Conservation (phyloP, 2,113 vertebrate species). For the Anseranas semipalmata region DNA sequence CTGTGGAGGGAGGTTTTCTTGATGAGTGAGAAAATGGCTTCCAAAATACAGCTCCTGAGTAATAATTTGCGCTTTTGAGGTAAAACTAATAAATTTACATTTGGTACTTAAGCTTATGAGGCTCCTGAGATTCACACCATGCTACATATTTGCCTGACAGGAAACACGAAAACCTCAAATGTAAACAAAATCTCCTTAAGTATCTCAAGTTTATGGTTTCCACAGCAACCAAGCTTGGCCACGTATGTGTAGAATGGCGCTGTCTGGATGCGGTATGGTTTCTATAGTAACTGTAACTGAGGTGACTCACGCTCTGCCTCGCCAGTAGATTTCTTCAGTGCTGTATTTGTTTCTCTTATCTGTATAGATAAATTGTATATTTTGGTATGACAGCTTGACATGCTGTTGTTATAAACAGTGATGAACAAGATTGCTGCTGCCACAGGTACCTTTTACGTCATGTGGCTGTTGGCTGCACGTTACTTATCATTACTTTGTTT, state of each 20-base stretch:
- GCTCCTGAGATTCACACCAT: not conserved
- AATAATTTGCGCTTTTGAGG: not conserved
- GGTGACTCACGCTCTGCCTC: constrained; percentile 21
- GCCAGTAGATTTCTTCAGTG: not conserved
- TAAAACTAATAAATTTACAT: not conserved
- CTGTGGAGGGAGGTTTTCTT: not conserved
- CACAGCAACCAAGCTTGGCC: constrained; percentile 51
- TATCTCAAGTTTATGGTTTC: constrained; percentile 51
- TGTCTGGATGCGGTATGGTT: constrained; percentile 22
- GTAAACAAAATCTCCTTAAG: not conserved
- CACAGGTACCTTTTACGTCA: not conserved
- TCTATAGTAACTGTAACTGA: constrained; percentile 57
- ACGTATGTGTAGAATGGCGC: not conserved
- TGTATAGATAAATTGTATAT: not conserved
- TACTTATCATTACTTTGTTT: not conserved
- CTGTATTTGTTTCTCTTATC: constrained; percentile 21
- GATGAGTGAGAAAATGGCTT: constrained; percentile 22
- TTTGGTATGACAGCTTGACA: not conserved
- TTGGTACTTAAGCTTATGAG: not conserved
- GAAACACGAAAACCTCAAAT: constrained; percentile 7
- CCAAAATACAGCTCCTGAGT: not conserved
- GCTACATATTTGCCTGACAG: not conserved
- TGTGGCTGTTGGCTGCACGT: fast-evolving
- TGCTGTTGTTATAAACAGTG: not conserved
- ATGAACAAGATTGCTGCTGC: not conserved